phyloP scores from a whole-genome alignment of 2,113 vertebrate species.

The Rhodinocichla rosea region DNA sequence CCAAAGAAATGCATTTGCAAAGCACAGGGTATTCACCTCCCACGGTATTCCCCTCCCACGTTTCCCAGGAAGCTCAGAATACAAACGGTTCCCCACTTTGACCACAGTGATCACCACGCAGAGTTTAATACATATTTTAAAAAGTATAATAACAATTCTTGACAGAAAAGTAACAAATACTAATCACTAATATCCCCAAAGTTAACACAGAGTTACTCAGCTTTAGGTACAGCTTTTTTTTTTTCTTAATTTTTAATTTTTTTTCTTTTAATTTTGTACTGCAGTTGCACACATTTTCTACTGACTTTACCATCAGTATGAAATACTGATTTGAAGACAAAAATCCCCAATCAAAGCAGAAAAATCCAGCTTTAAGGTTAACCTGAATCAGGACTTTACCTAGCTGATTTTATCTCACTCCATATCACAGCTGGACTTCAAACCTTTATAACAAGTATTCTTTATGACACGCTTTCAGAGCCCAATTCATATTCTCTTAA shows the following conservation, averaged over 20 bases:
- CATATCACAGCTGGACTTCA: background rate
- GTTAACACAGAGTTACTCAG: background rate
- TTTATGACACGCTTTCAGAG: background rate
- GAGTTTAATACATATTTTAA: background rate
- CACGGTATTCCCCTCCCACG: background rate
- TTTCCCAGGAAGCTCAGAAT: background rate
- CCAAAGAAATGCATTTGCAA: background rate
- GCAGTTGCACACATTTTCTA: background rate
- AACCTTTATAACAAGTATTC: background rate
- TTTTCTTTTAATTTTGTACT: background rate
- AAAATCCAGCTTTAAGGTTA: background rate
- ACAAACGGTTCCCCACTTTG: background rate
- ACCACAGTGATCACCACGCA: background rate
- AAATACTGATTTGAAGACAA: background rate
- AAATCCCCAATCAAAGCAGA: background rate
- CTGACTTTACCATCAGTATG: background rate
- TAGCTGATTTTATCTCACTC: background rate
- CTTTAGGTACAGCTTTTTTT: background rate
- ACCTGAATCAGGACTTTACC: background rate
- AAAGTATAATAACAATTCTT: background rate
- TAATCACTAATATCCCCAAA: slow-evolving; percentile 2
- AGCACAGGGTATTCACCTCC: background rate
- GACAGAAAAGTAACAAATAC: slow-evolving; percentile 11
- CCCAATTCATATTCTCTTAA: background rate
- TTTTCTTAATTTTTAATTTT: too few relatives aligned